A percentile compares a stretch with the other conserved stretches of the same genome.
These are phyloP conservation scores for Patella vulgata DNA, from an alignment of 1,140 invertebrate genomes.

Conservation along the genomic window DNA sequence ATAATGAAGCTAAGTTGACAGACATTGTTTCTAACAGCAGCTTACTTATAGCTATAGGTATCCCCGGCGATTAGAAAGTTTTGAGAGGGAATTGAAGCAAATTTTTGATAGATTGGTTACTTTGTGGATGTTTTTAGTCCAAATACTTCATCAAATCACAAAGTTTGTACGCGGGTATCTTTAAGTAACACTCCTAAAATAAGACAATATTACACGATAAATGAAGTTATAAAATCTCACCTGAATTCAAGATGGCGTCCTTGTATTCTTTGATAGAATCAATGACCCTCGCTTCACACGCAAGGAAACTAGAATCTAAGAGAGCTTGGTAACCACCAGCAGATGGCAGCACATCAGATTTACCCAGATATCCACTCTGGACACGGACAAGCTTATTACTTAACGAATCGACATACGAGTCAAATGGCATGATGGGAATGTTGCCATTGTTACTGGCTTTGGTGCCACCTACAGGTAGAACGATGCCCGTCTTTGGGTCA, in stretches of 20 bases:
- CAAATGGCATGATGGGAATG: slow-evolving; percentile 54
- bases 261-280: slow-evolving; percentile 50
- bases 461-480: slow-evolving; percentile 56
- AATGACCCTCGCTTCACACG: slow-evolving; percentile 49
- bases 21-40: too few relatives aligned
- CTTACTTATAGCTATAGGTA: too few relatives aligned
- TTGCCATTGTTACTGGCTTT: slow-evolving; percentile 29
- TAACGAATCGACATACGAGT: slow-evolving; percentile 46
- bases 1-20: too few relatives aligned
- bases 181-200: too few relatives aligned
- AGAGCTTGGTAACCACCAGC: slow-evolving; percentile 59
- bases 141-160: too few relatives aligned
- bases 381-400: slow-evolving; percentile 51
- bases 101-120: too few relatives aligned
- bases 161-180: too few relatives aligned
- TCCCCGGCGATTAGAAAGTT: too few relatives aligned
- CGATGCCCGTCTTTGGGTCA: slow-evolving; percentile 49
- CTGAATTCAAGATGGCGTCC: slow-evolving; percentile 42
- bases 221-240: slow-evolving; percentile 19
- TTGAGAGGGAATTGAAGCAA: too few relatives aligned
- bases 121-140: too few relatives aligned
- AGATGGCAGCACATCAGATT: slow-evolving; percentile 44
- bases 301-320: slow-evolving; percentile 53
- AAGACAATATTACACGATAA: too few relatives aligned
- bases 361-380: slow-evolving; percentile 44